A percentile compares a stretch with the other conserved stretches of the same genome.
Evolutionary conservation across 2,888 invertebrate genomes (phyloP).

Genomic region (Sicus ferrugineus): DNA sequence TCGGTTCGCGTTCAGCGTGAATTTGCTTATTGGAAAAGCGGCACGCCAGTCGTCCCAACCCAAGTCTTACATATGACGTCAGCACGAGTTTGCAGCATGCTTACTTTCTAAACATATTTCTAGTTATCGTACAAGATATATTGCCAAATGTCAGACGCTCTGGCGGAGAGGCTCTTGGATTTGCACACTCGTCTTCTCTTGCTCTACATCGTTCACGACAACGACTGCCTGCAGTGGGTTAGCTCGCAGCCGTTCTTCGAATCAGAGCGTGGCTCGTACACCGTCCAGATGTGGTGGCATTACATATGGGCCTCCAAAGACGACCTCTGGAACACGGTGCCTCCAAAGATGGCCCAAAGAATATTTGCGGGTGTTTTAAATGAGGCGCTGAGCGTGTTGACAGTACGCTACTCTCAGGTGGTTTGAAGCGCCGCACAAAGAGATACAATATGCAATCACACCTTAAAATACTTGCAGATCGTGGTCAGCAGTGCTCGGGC

Average conservation of each 20-base stretch:
- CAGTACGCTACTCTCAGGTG: slow-evolving; percentile 71
- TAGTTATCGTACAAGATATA: slow-evolving; percentile 76
- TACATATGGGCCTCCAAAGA: slow-evolving; percentile 81
- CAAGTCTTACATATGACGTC: no score
- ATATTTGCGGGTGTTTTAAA: slow-evolving; percentile 87
- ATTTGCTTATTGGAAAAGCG: no score
- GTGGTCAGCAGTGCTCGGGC: slow-evolving; percentile 70
- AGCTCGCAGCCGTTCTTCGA: slow-evolving; percentile 73
- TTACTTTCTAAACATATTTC: background rate
- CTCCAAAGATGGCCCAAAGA: slow-evolving; percentile 86
- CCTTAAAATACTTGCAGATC: slow-evolving; percentile 65
- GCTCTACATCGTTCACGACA: slow-evolving; percentile 82
- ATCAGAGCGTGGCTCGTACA: slow-evolving; percentile 80
- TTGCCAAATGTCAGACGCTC: slow-evolving; percentile 83
- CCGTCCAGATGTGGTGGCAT: slow-evolving; percentile 88
- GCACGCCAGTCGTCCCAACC: no score
- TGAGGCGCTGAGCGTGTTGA: slow-evolving; percentile 82
- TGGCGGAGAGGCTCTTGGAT: slow-evolving; percentile 82
- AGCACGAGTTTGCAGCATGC: no score
- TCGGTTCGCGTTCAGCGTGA: no score
- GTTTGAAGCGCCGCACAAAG: background rate
- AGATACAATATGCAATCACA: background rate
- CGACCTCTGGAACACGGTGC: slow-evolving; percentile 87
- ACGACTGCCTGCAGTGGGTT: slow-evolving; percentile 80
- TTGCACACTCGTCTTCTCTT: slow-evolving; percentile 80